These are phyloP conservation scores for Microtus richardsoni DNA, from an alignment of 2,113 vertebrate species.

Conservation along the genomic window DNA sequence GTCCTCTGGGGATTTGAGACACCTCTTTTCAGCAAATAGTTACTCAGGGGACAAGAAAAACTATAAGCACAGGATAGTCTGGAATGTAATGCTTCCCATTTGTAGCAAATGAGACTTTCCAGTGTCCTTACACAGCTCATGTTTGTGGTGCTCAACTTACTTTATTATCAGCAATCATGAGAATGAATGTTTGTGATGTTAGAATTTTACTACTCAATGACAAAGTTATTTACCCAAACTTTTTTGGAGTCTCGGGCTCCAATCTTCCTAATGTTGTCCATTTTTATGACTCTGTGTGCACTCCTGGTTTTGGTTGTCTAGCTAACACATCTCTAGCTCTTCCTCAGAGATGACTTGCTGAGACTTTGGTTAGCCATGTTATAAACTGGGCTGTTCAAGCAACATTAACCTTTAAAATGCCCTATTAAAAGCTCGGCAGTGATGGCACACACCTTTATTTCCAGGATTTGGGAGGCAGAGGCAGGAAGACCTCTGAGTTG, in stretches of 20 bases:
- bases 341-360: background rate
- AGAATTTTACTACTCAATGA: background rate
- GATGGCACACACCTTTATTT: background rate
- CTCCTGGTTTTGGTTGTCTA: background rate
- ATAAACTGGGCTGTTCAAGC: background rate
- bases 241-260: background rate
- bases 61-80: background rate
- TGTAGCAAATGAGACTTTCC: constrained; percentile 3
- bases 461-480: background rate
- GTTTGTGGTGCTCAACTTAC: background rate
- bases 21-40: background rate
- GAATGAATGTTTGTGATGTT: background rate
- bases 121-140: background rate
- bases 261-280: constrained; percentile 5
- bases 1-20: background rate
- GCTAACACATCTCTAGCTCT: background rate
- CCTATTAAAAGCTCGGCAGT: background rate
- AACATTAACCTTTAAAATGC: background rate
- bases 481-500: background rate
- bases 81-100: background rate
- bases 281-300: background rate
- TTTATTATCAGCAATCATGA: background rate
- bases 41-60: background rate
- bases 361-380: background rate
- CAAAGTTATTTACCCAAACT: background rate